Base-by-base conservation (phyloP, 2,797 vertebrate species). In the Semaprochilodus insignis region DNA sequence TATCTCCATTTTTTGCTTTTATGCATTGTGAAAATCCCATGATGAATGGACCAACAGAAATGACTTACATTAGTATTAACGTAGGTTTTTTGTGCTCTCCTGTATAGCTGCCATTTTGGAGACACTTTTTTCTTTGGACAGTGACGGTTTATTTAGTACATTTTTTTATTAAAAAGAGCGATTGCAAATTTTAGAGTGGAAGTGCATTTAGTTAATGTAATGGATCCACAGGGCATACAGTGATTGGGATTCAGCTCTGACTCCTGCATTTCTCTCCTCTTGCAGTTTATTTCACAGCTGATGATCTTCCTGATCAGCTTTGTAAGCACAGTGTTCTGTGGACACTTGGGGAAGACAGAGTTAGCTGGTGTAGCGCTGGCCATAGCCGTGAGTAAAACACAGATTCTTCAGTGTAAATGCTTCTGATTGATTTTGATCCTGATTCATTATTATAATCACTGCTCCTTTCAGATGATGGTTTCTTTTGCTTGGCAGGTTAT, bases 311-410 rank as follows among this genome's bases (percentile, higher is more conserved):
- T 97, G 81, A 94, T 96, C 85, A 93, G 93, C 0, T 91, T 96
- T 0, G 88, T 97, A 88, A 97, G 97, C 87, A 94, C 94, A 48
- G 94, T 97, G 83, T 98, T 97, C 91, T 96, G 96, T 66, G 97
- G 97, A 31, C 97, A 96, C 77, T 88, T 97, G 90, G 96, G 96
- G 6, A 97, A 96, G 86, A 94, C 92, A 0, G 94, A 97, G 86
- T 91, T 97, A 31, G 97, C 96, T 0, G 93, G 92, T 0, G 97
- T 97, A 2, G 93, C 93, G 0, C 91, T 98, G 54, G 93, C 96
- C 0, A 91, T 95, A 44, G 95, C 96, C 0, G 97, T 97, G 93
- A 10, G 95, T 62, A 84, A 14, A 27, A 1, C 3, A 11, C 15
- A 0, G 21, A 31, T 2, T 2, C 62, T 11, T 44, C 0, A 16